Base-by-base conservation (phyloP, 2,888 invertebrate species). In the Agonopterix alstromeriana region DNA sequence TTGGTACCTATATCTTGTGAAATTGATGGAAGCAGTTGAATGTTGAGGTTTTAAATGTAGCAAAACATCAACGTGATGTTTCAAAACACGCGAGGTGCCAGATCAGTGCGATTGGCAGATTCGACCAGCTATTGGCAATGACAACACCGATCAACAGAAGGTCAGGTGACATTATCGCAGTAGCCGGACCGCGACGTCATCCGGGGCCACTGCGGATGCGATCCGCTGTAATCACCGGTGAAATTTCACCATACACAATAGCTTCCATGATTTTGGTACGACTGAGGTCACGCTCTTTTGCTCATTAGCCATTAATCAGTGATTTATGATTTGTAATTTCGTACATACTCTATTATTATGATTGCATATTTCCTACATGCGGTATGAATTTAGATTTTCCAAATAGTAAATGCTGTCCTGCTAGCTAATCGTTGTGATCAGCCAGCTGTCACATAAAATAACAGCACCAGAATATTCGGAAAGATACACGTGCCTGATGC, bases 161-260 rank as follows among this genome's bases (percentile, higher is more conserved):
- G 51, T 36, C 44, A 27, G 41, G 47, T 63, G 70, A 68, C 65
- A 70, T 76, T 75, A 81, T 65, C 70, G 71, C 62, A 63, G 57
- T 69, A 78, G 73, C 61, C 78, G 76, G 73, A 83, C 75, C 84
- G 84, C 74, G 73, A 82, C 86, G 72, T 72, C 84, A 77, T 85
- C 84, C 86, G 84, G 77, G 73, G 65, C 69, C 63, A 57, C 61
- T 73, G 69, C 86, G 85, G 86, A 87, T 81, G 81, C 76, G 72
- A 79, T 79, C 77, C 77, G 71, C 77, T 65, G 80, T 84, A 84
- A 85, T 85, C 78, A 80, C 82, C 79, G 77, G 73, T 82, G 75
- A 84, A 81, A 86, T 86, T 87, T 86, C 82, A 82, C 86, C 82
- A 85, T 59, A 72, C 64, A 81, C 78, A 79, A 82, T 79, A 61